A percentile compares a stretch with the other conserved stretches of the same genome.
Evolutionary conservation across 2,888 invertebrate species (phyloP).

Genomic region (Xestoiulus laeticollis): DNA sequence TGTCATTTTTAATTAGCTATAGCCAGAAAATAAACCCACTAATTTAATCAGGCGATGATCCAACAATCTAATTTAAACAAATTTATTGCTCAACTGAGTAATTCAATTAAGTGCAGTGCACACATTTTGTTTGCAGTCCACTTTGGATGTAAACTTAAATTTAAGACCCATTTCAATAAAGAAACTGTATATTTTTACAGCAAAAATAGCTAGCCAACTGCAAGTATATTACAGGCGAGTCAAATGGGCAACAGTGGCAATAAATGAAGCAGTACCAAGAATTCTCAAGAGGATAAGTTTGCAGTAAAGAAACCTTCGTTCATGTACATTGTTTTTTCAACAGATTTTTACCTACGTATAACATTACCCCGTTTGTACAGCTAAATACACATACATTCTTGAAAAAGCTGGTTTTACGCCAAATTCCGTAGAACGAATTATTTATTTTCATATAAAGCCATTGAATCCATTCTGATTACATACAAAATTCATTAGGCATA

Average conservation of each 20-base stretch:
- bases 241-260: constrained; percentile 30
- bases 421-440: too few relatives aligned
- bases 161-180: not conserved
- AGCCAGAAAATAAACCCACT: not conserved
- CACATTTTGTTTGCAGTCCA: not conserved
- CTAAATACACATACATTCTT: too few relatives aligned
- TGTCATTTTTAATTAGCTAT: not conserved
- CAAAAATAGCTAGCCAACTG: not conserved
- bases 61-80: not conserved
- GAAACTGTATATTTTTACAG: not conserved
- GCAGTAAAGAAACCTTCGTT: not conserved
- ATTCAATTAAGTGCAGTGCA: not conserved
- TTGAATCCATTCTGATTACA: too few relatives aligned
- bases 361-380: too few relatives aligned
- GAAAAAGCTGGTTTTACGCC: too few relatives aligned
- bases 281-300: not conserved
- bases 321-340: constrained; percentile 10
- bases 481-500: too few relatives aligned
- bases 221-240: not conserved
- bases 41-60: constrained; percentile 18
- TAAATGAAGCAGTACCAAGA: not conserved
- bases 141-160: not conserved
- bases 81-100: not conserved
- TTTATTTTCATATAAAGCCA: too few relatives aligned
- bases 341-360: not conserved